A percentile compares a stretch with the other conserved stretches of the same genome.
Conservation (phyloP, 2,888 invertebrate species). For the Sphaeridia pumilis region DNA sequence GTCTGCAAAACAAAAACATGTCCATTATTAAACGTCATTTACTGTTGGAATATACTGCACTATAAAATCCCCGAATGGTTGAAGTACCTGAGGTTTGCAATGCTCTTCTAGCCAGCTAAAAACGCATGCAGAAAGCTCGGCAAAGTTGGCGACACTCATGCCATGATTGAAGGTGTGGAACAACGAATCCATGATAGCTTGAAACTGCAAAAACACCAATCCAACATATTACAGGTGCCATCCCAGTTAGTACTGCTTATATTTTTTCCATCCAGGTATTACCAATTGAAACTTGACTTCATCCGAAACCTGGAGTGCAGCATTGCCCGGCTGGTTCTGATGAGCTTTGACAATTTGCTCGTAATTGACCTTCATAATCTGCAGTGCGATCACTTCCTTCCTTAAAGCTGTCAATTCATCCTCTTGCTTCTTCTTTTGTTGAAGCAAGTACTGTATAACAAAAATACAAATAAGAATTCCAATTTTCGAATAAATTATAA, state of each 20-base stretch:
- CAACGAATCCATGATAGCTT: constrained; percentile 85
- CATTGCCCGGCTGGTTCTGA: constrained; percentile 76
- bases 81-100: constrained; percentile 71
- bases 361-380: constrained; percentile 89
- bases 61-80: too few relatives aligned
- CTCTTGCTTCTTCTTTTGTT: constrained; percentile 85
- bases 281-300: constrained; percentile 95
- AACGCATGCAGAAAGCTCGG: constrained; percentile 83
- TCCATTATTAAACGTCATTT: too few relatives aligned
- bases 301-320: constrained; percentile 79
- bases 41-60: too few relatives aligned
- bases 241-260: neutral
- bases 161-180: constrained; percentile 71
- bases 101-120: constrained; percentile 96
- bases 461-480: constrained; percentile 14
- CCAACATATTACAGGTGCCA: neutral
- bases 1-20: constrained; percentile 46
- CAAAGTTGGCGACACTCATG: constrained; percentile 81
- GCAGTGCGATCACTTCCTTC: constrained; percentile 83
- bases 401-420: constrained; percentile 81
- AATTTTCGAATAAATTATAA: neutral
- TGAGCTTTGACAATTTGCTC: constrained; percentile 94
- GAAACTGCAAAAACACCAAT: constrained; percentile 61
- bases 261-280: constrained; percentile 24
- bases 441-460: constrained; percentile 61